Evolutionary conservation across 2,888 invertebrate genomes (phyloP).

Genomic region (Aromia moschata): DNA sequence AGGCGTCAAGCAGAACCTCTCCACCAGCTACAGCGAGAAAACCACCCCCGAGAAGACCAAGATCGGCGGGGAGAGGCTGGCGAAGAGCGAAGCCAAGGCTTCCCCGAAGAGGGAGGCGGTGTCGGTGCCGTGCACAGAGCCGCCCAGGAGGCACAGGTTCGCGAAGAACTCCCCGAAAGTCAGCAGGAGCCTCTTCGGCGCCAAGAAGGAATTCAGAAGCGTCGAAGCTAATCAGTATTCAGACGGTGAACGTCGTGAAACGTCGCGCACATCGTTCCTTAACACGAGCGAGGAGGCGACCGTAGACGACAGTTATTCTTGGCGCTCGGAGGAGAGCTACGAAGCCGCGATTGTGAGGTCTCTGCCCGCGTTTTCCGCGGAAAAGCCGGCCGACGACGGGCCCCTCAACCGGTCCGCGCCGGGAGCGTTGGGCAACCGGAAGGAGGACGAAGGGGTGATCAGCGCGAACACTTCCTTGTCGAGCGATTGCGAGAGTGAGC

Average conservation of each 20-base stretch:
- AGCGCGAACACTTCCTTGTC: conserved; percentile 46
- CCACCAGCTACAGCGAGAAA: conserved; percentile 62
- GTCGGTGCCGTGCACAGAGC: conserved; percentile 40
- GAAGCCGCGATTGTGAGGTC: conserved; percentile 26
- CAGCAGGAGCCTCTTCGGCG: conserved; percentile 57
- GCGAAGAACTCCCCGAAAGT: conserved; percentile 56
- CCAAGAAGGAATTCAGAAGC: conserved; percentile 46
- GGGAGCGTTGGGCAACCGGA: conserved; percentile 40
- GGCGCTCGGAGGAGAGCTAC: conserved; percentile 33
- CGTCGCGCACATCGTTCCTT: conserved; percentile 39
- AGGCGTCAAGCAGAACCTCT: conserved; percentile 47
- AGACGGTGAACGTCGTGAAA: conserved; percentile 45
- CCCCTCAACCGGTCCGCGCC: conserved; percentile 44
- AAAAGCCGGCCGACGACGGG: neutral
- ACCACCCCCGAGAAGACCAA: conserved; percentile 51
- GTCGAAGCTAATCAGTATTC: conserved; percentile 57
- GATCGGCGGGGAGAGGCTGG: conserved; percentile 32
- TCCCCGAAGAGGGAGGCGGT: conserved; percentile 35
- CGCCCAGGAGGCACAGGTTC: conserved; percentile 44
- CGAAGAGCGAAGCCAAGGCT: conserved; percentile 39
- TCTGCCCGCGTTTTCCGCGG: conserved; percentile 24
- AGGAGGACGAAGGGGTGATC: conserved; percentile 42
- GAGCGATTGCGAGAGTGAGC: conserved; percentile 60
- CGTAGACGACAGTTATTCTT: conserved; percentile 45
- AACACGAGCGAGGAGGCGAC: conserved; percentile 49